Conservation (phyloP, 2,797 vertebrate species). For the Hafferia zeledoni region DNA sequence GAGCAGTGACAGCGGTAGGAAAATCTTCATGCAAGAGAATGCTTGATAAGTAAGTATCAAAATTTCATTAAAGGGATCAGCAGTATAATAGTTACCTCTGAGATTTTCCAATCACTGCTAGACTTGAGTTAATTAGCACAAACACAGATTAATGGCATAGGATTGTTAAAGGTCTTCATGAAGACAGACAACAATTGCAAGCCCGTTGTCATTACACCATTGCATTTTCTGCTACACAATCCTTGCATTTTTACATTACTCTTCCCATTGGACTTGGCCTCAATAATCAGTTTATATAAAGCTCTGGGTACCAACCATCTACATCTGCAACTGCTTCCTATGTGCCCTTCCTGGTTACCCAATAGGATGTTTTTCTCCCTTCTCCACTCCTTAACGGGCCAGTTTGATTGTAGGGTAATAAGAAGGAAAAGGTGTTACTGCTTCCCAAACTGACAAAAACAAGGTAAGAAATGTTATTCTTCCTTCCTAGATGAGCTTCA, state of each 20-base stretch:
- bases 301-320: neutral
- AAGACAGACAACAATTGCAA: neutral
- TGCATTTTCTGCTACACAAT: neutral
- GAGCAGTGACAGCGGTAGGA: accelerated
- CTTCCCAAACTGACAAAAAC: neutral
- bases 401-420: neutral
- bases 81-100: neutral
- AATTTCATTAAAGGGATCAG: neutral
- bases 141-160: neutral
- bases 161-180: neutral
- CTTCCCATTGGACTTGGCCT: neutral
- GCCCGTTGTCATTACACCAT: neutral
- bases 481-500: neutral
- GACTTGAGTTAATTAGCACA: neutral
- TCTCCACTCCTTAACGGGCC: neutral
- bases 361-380: neutral
- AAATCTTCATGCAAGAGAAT: neutral
- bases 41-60: neutral
- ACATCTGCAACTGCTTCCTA: neutral
- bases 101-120: neutral
- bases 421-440: accelerated
- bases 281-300: neutral
- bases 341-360: neutral
- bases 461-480: neutral
- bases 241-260: neutral